Conservation (phyloP, 1,140 invertebrate genomes). For the Solenopsis invicta region DNA sequence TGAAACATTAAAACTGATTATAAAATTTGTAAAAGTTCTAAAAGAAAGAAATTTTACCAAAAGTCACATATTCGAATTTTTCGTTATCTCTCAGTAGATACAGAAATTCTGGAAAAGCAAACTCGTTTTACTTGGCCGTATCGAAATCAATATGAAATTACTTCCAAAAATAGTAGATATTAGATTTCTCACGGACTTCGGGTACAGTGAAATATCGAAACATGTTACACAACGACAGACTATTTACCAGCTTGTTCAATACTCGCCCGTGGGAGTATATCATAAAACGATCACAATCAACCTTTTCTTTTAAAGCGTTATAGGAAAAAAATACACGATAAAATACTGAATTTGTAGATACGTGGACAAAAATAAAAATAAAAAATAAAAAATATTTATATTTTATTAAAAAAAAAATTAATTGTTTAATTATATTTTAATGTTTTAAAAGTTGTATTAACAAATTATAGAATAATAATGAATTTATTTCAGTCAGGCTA, state of each 20-base stretch:
- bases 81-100: not conserved
- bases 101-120: conserved; percentile 16
- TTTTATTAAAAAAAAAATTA: not conserved
- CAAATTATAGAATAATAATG: conserved; percentile 7
- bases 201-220: conserved; percentile 32
- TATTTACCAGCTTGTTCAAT: conserved; percentile 38
- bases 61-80: not conserved
- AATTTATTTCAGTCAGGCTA: not conserved
- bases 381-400: not conserved
- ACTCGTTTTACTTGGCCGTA: not conserved
- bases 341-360: not conserved
- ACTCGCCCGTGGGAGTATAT: not conserved
- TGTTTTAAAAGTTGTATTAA: not conserved
- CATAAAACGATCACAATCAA: conserved; percentile 3
- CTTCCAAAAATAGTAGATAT: conserved; percentile 36
- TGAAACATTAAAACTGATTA: conserved; percentile 5
- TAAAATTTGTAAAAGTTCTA: not conserved
- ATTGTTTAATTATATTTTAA: not conserved
- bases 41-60: not conserved
- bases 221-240: conserved; percentile 18
- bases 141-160: conserved; percentile 23
- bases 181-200: conserved; percentile 11
- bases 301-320: conserved; percentile 1
- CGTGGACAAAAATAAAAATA: not conserved
- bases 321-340: not conserved